Conservation (phyloP, 2,113 vertebrate species). For the Phyllopteryx taeniolatus region DNA sequence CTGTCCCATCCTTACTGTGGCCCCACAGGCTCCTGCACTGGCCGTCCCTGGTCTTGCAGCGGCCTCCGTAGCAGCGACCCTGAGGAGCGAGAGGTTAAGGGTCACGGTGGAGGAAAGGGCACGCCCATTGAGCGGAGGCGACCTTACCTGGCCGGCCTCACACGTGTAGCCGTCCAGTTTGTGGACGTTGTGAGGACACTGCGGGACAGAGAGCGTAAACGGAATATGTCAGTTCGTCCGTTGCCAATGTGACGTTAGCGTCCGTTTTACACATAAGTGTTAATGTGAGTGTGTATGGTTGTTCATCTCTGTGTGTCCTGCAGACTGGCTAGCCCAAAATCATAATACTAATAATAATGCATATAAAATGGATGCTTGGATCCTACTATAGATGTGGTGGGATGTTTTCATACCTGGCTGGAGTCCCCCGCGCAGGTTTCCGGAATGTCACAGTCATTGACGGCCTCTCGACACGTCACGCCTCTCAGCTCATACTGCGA, state of each 20-base stretch:
- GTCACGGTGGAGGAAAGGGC: neutral
- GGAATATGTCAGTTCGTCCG: no score
- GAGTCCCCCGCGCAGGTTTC: constrained; percentile 93
- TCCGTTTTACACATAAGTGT: no score
- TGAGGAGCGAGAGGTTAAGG: constrained; percentile 43
- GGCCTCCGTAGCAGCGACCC: constrained; percentile 93
- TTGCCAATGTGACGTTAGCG: no score
- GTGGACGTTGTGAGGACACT: constrained; percentile 95
- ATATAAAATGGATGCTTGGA: no score
- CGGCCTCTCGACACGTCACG: constrained; percentile 82
- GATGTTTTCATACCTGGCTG: constrained; percentile 87
- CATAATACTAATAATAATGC: no score
- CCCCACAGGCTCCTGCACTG: constrained; percentile 90
- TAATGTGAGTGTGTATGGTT: no score
- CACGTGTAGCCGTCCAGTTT: constrained; percentile 94
- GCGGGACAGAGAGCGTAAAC: constrained; percentile 20
- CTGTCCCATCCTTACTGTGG: constrained; percentile 67
- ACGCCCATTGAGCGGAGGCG: neutral
- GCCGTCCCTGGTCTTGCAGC: constrained; percentile 89
- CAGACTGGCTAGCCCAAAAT: no score
- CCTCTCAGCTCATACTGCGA: constrained; percentile 88
- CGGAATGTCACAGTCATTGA: constrained; percentile 90
- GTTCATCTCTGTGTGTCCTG: no score
- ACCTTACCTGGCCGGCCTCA: constrained; percentile 84
- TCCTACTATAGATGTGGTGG: no score